Conservation (phyloP, 1,140 invertebrate species). For the Papilio dardanus region DNA sequence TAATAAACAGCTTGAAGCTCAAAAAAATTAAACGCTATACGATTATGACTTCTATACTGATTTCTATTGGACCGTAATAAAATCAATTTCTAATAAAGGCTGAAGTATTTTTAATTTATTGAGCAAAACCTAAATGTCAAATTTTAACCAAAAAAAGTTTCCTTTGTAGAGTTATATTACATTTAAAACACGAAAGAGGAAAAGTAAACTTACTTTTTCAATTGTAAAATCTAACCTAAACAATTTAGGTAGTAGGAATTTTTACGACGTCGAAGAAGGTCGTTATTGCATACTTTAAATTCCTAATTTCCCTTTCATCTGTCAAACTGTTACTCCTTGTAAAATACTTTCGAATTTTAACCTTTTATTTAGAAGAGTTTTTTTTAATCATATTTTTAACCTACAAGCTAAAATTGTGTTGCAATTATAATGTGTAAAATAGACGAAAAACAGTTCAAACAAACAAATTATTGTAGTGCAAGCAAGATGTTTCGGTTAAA, state of each 20-base stretch:
- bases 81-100: too few species aligned
- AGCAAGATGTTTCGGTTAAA: too few species aligned
- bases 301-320: slow-evolving; percentile 11
- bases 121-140: too few species aligned
- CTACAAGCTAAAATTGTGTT: neutral
- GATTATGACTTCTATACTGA: too few species aligned
- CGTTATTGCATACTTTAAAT: slow-evolving; percentile 33
- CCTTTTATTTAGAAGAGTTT: neutral
- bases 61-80: too few species aligned
- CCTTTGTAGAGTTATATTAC: neutral
- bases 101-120: too few species aligned
- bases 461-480: too few species aligned
- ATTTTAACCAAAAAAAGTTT: neutral
- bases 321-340: slow-evolving; percentile 26
- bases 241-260: slow-evolving; percentile 20
- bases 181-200: neutral
- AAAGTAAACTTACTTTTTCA: neutral
- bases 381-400: neutral
- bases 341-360: slow-evolving; percentile 15
- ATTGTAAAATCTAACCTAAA: neutral
- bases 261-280: slow-evolving; percentile 7
- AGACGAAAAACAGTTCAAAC: too few species aligned
- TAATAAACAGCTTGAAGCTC: too few species aligned
- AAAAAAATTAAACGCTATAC: too few species aligned
- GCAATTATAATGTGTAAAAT: too few species aligned